A percentile compares a stretch with the other conserved stretches of the same genome.
These are phyloP conservation scores for Spodoptera exigua DNA, from an alignment of 2,888 invertebrate species.

Conservation along the genomic window DNA sequence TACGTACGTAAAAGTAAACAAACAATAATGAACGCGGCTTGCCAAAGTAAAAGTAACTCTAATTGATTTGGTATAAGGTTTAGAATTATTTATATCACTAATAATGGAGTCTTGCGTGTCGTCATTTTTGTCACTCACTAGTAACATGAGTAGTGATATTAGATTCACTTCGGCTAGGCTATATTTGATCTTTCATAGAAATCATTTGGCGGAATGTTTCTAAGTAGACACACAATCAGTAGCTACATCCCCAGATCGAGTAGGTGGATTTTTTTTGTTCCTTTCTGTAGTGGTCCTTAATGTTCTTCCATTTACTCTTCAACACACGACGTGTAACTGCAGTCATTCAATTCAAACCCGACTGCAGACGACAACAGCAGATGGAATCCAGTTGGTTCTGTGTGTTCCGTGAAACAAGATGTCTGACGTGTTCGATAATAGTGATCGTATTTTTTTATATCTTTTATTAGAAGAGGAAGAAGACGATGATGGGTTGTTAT, in stretches of 20 bases:
- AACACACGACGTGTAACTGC: no score
- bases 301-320: constrained; percentile 32
- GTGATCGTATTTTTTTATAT: no score
- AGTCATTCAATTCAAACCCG: no score
- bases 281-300: constrained; percentile 28
- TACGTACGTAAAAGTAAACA: constrained; percentile 12
- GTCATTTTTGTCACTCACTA: constrained; percentile 32
- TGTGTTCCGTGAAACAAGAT: no score
- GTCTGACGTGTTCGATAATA: no score
- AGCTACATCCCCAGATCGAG: constrained; percentile 24
- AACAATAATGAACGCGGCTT: constrained; percentile 9
- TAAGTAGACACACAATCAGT: constrained; percentile 22
- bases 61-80: constrained; percentile 9
- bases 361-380: no score
- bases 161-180: constrained; percentile 36
- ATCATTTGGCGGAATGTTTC: constrained; percentile 31
- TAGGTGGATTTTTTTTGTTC: constrained; percentile 27
- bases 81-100: constrained; percentile 25
- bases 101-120: constrained; percentile 32
- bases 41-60: constrained; percentile 13
- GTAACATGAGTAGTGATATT: constrained; percentile 33
- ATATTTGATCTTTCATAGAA: constrained; percentile 28
- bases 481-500: no score
- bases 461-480: no score
- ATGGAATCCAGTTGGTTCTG: no score